Conservation (phyloP, 2,888 invertebrate genomes). For the Lapara coniferarum region DNA sequence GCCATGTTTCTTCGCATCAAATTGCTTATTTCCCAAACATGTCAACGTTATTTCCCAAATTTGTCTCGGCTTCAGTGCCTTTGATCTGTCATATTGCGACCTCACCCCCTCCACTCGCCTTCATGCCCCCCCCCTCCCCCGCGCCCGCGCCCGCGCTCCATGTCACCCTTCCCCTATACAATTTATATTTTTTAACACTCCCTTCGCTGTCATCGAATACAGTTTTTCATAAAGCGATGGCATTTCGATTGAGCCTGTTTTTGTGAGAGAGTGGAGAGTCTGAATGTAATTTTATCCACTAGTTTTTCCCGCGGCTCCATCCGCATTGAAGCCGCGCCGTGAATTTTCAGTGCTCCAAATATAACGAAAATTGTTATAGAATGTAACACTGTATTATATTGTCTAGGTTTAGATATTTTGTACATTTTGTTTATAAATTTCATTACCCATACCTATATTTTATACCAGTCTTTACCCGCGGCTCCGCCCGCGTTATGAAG, state of each 20-base stretch:
- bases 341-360: slow-evolving; percentile 2
- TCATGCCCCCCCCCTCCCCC: neutral
- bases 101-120: neutral
- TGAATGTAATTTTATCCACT: slow-evolving; percentile 14
- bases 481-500: too few species aligned
- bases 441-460: too few species aligned
- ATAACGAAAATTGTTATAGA: neutral
- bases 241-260: slow-evolving; percentile 28
- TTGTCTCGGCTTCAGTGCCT: neutral
- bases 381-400: too few species aligned
- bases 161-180: slow-evolving; percentile 40
- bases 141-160: slow-evolving; percentile 38
- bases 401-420: too few species aligned
- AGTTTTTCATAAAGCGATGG: slow-evolving; percentile 33
- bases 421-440: too few species aligned
- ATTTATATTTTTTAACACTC: slow-evolving; percentile 40
- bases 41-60: slow-evolving; percentile 12
- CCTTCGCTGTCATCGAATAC: slow-evolving; percentile 35
- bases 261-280: neutral
- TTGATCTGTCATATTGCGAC: slow-evolving; percentile 17
- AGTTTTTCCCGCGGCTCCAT: neutral
- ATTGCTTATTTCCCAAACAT: slow-evolving; percentile 15
- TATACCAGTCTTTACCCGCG: too few species aligned
- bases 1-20: neutral
- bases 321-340: neutral